Conservation (phyloP, 1,140 invertebrate species). For the Brachionus koreanus region DNA sequence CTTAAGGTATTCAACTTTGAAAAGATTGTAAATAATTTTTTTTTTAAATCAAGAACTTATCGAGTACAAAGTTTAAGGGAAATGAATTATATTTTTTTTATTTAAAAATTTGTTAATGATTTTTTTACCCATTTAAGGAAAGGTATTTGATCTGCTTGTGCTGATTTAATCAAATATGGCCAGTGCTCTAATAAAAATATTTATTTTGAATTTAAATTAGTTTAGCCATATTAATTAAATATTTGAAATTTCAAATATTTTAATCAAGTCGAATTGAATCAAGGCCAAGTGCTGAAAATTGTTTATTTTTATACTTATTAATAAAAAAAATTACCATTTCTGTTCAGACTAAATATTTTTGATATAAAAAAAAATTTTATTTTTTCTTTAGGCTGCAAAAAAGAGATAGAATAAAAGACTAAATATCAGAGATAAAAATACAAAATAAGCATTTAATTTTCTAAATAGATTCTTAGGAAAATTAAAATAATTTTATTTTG, state of each 20-base stretch:
- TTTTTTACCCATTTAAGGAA: no score
- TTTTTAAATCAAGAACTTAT: no score
- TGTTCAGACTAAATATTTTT: not conserved
- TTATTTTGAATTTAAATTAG: not conserved
- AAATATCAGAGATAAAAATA: not conserved
- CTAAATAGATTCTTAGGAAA: no score
- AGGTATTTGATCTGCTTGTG: not conserved
- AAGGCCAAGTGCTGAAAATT: not conserved
- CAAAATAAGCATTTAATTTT: no score
- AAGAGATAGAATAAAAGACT: not conserved
- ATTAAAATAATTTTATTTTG: no score
- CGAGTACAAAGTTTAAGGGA: no score
- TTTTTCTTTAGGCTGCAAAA: not conserved
- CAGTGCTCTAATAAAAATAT: not conserved
- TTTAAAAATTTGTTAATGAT: no score
- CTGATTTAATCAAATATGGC: not conserved
- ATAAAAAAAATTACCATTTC: not conserved
- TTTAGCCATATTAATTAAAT: not conserved
- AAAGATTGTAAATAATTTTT: no score
- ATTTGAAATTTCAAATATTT: not conserved
- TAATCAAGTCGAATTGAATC: not conserved
- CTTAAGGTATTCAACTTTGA: not conserved
- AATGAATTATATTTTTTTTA: no score
- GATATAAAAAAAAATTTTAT: no score
- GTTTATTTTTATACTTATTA: not conserved